Evolutionary conservation across 2,888 invertebrate genomes (phyloP).

Genomic region (Leptothorax acervorum): DNA sequence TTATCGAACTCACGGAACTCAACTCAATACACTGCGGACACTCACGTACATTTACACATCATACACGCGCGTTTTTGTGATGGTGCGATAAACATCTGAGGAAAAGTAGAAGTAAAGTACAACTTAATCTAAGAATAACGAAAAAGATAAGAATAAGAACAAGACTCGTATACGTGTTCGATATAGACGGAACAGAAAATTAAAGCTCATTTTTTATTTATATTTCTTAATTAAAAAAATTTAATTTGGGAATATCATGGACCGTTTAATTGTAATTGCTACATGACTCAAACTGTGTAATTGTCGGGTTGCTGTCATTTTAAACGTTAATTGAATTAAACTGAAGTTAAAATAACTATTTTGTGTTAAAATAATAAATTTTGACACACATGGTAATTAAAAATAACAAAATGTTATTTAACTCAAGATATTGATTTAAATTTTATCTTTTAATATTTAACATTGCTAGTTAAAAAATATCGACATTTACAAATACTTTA

Average conservation of each 20-base stretch:
- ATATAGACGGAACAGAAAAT: too few relatives aligned
- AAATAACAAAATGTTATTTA: too few relatives aligned
- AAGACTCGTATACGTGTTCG: not conserved
- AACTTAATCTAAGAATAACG: not conserved
- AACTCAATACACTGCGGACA: not conserved
- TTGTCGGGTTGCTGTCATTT: not conserved
- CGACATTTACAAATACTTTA: not conserved
- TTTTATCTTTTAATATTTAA: too few relatives aligned
- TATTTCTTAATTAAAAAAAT: not conserved
- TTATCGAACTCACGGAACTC: not conserved
- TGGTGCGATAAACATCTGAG: not conserved
- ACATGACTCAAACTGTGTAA: not conserved
- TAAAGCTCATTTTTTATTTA: not conserved
- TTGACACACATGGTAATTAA: too few relatives aligned
- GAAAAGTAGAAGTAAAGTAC: not conserved
- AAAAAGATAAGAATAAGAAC: not conserved
- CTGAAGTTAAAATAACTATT: too few relatives aligned
- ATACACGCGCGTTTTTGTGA: not conserved
- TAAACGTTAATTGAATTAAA: too few relatives aligned
- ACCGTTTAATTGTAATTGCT: constrained; percentile 1
- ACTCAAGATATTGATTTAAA: too few relatives aligned
- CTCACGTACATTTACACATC: not conserved
- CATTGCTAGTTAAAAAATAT: not conserved
- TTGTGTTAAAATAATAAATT: too few relatives aligned
- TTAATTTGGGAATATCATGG: not conserved